These are phyloP conservation scores for Propithecus coquereli DNA, from an alignment of 2,113 vertebrate species.

Conservation along the genomic window DNA sequence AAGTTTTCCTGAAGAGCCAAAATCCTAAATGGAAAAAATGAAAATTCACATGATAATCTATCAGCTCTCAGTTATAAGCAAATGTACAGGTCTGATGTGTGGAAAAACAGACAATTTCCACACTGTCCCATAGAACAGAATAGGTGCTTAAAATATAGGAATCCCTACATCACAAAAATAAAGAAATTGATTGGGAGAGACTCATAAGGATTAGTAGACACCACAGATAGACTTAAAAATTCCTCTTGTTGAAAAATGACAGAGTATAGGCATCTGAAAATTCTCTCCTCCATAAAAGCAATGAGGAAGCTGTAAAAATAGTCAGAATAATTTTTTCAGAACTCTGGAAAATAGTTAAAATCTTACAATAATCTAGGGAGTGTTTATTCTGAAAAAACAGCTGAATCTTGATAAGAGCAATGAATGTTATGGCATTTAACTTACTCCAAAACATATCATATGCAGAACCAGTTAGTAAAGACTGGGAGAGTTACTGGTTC, in stretches of 20 bases:
- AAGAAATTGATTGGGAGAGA: background rate
- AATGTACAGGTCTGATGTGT: background rate
- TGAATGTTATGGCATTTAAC: background rate
- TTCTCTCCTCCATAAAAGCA: background rate
- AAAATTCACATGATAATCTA: background rate
- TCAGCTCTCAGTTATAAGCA: background rate
- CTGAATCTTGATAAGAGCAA: background rate
- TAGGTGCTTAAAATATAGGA: background rate
- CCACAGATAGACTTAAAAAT: background rate
- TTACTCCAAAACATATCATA: background rate
- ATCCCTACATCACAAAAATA: background rate
- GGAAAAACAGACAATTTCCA: background rate
- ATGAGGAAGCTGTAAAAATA: background rate
- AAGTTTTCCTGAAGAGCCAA: slow-evolving; percentile 96
- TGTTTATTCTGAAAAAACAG: background rate
- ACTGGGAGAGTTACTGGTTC: background rate
- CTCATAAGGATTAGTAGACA: background rate
- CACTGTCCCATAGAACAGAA: background rate
- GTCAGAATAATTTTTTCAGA: background rate
- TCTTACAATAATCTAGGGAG: background rate
- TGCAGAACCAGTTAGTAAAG: background rate
- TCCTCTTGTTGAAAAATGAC: background rate
- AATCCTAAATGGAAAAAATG: slow-evolving; percentile 84
- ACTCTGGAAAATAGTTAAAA: background rate
- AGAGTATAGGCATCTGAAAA: background rate